Conservation (phyloP, 2,888 invertebrate genomes). For the Stenotaenia linearis region DNA sequence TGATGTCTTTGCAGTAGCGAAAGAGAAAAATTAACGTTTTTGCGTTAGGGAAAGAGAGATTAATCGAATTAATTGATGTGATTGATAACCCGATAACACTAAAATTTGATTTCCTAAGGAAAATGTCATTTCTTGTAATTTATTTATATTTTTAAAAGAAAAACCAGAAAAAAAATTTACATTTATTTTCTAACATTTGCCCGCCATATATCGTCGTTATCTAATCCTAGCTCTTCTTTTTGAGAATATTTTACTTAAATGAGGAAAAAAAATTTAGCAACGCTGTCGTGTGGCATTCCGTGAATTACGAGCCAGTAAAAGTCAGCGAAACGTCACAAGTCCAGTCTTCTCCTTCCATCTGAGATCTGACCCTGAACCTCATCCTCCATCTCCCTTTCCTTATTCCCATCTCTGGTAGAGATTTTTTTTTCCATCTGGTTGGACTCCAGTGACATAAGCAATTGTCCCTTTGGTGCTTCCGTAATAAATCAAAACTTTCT, state of each 20-base stretch:
- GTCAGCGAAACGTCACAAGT: not conserved
- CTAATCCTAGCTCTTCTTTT: not conserved
- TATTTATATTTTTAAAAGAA: too few relatives aligned
- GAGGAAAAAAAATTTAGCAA: not conserved
- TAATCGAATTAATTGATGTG: not conserved
- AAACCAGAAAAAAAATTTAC: too few relatives aligned
- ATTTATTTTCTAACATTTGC: not conserved
- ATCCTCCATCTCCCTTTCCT: not conserved
- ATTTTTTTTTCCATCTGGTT: constrained; percentile 1
- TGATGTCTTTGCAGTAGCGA: not conserved
- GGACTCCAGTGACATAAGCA: not conserved
- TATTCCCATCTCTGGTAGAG: not conserved
- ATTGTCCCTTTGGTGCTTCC: not conserved
- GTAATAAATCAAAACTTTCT: not conserved
- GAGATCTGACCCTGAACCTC: constrained; percentile 2
- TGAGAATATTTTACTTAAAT: not conserved
- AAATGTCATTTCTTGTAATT: too few relatives aligned
- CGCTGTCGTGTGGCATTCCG: not conserved
- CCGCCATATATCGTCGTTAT: not conserved
- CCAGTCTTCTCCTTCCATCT: not conserved
- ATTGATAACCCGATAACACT: not conserved
- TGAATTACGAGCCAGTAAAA: not conserved
- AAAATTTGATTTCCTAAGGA: not conserved
- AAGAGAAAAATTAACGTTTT: not conserved
- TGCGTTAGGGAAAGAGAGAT: not conserved